These are phyloP conservation scores for Epizoanthus stellaris DNA, from an alignment of 92 coral and sea anemone species.

Conservation along the genomic window DNA sequence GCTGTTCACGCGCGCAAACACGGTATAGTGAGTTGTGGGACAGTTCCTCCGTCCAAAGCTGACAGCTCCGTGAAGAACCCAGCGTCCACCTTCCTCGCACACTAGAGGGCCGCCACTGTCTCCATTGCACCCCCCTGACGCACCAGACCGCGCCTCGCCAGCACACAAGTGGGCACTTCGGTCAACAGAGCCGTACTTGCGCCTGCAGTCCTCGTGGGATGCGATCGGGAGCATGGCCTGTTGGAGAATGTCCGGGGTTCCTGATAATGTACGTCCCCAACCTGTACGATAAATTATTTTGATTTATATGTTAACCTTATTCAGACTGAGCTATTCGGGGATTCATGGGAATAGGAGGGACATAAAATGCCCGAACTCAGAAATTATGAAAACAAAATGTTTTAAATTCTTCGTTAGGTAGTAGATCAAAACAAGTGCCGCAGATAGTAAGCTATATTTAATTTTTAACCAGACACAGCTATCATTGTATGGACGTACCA, in stretches of 20 bases:
- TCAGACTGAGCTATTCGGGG: no score
- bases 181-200: constrained; percentile 51
- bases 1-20: constrained; percentile 73
- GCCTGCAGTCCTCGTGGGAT: constrained; percentile 46
- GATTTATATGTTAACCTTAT: no score
- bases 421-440: no score
- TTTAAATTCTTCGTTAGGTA: no score
- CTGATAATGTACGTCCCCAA: constrained; percentile 72
- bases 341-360: no score
- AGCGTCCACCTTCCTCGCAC: constrained; percentile 66
- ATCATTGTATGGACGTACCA: no score
- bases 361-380: no score
- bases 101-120: constrained; percentile 87
- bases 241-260: constrained; percentile 69
- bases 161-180: constrained; percentile 67
- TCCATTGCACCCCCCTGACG: constrained; percentile 84
- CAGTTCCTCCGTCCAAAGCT: constrained; percentile 76
- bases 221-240: constrained; percentile 76
- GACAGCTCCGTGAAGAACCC: constrained; percentile 86
- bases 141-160: constrained; percentile 74
- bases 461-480: no score
- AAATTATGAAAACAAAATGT: no score
- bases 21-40: constrained; percentile 77
- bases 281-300: constrained; percentile 34
- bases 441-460: no score